Evolutionary conservation across 2,888 invertebrate species (phyloP).

Genomic region (Melieria omissa): DNA sequence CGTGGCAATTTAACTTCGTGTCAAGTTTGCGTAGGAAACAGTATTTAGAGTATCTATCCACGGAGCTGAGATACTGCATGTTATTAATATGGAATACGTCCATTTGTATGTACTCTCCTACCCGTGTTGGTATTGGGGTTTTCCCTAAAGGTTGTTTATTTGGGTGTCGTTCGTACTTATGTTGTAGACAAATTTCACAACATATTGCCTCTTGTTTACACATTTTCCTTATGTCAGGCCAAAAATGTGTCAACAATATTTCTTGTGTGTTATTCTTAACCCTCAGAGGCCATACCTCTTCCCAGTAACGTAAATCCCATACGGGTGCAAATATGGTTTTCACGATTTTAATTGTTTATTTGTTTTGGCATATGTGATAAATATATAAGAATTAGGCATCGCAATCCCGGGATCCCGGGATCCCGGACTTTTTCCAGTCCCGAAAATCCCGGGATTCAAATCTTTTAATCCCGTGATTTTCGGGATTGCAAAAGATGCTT

Average conservation of each 20-base stretch:
- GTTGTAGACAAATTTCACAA: neutral
- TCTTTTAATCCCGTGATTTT: too few relatives aligned
- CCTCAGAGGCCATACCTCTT: too few relatives aligned
- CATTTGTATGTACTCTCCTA: constrained; percentile 27
- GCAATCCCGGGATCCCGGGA: too few relatives aligned
- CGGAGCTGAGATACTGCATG: constrained; percentile 6
- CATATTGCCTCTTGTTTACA: constrained; percentile 10
- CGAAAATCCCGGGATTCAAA: too few relatives aligned
- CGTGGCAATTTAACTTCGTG: constrained; percentile 15
- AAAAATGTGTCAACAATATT: constrained; percentile 24
- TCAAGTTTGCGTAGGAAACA: constrained; percentile 19
- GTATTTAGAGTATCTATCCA: constrained; percentile 15
- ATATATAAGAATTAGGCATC: too few relatives aligned
- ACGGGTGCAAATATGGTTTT: too few relatives aligned
- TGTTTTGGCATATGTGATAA: too few relatives aligned
- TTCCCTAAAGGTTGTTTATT: neutral
- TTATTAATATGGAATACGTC: constrained; percentile 23
- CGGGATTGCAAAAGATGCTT: too few relatives aligned
- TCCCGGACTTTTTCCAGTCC: too few relatives aligned
- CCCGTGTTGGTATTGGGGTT: constrained; percentile 1
- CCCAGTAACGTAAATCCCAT: too few relatives aligned
- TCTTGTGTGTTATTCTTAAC: constrained; percentile 28
- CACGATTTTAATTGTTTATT: too few relatives aligned
- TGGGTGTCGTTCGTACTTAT: too few relatives aligned
- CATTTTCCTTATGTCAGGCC: constrained; percentile 18